A percentile compares a stretch with the other conserved stretches of the same genome.
Evolutionary conservation across 2,113 vertebrate species (phyloP).

Genomic region (Nansenia antarctica): DNA sequence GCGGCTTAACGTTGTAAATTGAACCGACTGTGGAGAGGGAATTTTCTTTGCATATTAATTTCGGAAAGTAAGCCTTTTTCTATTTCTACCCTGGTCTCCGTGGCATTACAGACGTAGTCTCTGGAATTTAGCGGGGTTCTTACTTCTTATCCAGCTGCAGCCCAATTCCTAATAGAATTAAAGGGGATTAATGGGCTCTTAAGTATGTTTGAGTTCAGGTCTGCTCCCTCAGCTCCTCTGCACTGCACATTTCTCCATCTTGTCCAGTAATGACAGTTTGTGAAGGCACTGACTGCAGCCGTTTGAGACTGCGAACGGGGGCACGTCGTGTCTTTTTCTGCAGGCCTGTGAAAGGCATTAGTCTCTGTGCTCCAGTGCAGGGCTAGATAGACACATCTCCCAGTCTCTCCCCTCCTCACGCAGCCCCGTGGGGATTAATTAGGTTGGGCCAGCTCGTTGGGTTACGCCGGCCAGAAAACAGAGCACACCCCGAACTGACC

Average conservation of each 20-base stretch:
- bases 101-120: constrained; percentile 37
- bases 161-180: constrained; percentile 66
- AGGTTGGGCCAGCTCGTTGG: constrained; percentile 20
- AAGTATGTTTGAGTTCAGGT: constrained; percentile 54
- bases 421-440: constrained; percentile 26
- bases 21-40: constrained; percentile 23
- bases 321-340: constrained; percentile 30
- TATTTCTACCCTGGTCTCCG: constrained; percentile 34
- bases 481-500: constrained; percentile 23
- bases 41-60: constrained; percentile 25
- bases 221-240: constrained; percentile 31
- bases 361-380: constrained; percentile 26
- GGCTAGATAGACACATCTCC: constrained; percentile 26
- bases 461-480: constrained; percentile 10
- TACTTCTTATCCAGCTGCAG: constrained; percentile 54
- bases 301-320: constrained; percentile 21
- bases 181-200: constrained; percentile 65
- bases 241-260: constrained; percentile 57
- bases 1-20: constrained; percentile 31
- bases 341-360: constrained; percentile 39
- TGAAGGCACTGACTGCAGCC: constrained; percentile 35
- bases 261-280: constrained; percentile 44
- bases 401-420: constrained; percentile 8
- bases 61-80: constrained; percentile 40
- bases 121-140: constrained; percentile 51